A percentile compares a stretch with the other conserved stretches of the same genome.
These are phyloP conservation scores for Gisinianus flammeolus DNA, from an alignment of 2,888 invertebrate species.

Conservation along the genomic window DNA sequence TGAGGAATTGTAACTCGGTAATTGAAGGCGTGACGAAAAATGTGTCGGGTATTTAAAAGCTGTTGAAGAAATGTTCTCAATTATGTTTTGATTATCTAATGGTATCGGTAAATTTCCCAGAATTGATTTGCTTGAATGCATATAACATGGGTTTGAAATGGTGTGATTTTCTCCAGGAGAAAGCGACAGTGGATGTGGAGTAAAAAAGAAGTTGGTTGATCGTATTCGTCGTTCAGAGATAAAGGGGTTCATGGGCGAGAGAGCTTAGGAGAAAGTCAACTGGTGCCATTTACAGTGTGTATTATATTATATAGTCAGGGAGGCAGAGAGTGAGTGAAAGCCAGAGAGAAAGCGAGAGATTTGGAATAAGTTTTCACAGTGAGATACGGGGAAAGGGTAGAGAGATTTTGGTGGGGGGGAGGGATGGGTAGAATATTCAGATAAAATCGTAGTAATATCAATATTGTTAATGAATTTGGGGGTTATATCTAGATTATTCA, in stretches of 20 bases:
- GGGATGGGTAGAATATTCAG: slow-evolving; percentile 15
- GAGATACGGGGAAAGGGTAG: neutral
- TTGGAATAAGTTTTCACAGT: neutral
- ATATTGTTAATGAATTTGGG: slow-evolving; percentile 37
- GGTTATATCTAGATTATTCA: slow-evolving; percentile 34
- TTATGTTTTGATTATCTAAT: neutral
- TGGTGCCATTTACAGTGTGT: neutral
- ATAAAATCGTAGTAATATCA: slow-evolving; percentile 32
- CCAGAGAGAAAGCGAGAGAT: neutral
- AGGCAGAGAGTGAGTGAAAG: neutral
- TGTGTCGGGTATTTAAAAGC: neutral
- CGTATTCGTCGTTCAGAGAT: neutral
- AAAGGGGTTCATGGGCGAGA: neutral
- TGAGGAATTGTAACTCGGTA: too few relatives aligned
- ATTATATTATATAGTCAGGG: neutral
- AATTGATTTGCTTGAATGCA: slow-evolving; percentile 22
- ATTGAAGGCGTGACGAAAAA: too few relatives aligned
- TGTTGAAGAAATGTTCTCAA: too few relatives aligned
- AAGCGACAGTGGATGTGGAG: neutral
- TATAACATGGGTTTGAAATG: slow-evolving; percentile 4
- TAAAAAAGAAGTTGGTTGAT: neutral
- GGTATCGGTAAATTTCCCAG: slow-evolving; percentile 6
- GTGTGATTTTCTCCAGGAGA: neutral
- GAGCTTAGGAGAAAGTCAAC: slow-evolving; percentile 9
- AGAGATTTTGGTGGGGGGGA: neutral